Evolutionary conservation across 2,797 vertebrate species (phyloP).

Genomic region (Pachyuromys duprasi): DNA sequence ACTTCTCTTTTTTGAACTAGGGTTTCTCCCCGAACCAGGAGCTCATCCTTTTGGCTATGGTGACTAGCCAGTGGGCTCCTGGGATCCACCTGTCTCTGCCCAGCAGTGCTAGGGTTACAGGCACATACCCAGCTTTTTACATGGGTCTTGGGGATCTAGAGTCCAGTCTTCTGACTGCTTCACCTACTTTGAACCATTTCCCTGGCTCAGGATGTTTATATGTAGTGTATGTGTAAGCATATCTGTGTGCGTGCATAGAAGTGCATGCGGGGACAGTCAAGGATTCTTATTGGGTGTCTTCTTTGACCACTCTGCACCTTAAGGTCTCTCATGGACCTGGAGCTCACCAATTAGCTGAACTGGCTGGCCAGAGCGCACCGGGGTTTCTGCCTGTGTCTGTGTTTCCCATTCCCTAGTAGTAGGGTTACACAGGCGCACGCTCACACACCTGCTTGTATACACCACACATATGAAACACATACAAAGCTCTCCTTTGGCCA

Average conservation of each 20-base stretch:
- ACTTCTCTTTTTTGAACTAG: neutral
- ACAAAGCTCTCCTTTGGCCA: neutral
- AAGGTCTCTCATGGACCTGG: neutral
- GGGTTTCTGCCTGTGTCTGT: neutral
- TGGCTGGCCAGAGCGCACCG: neutral
- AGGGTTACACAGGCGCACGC: no score
- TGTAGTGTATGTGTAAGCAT: neutral
- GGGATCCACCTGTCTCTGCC: neutral
- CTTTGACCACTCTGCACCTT: neutral
- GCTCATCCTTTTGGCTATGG: neutral
- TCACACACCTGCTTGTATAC: no score
- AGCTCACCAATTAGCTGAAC: neutral
- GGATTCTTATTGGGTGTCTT: neutral
- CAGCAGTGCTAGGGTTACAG: neutral
- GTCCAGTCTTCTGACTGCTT: neutral
- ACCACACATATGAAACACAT: neutral
- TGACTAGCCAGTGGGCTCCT: neutral
- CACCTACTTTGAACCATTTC: neutral
- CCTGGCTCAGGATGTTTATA: neutral
- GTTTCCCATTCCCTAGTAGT: neutral
- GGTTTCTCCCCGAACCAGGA: neutral
- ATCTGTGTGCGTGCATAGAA: neutral
- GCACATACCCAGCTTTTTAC: neutral
- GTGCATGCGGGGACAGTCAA: neutral
- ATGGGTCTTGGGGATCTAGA: neutral